Percentiles rank a stretch among this genome's conserved stretches.
Evolutionary conservation across 2,113 vertebrate species (phyloP).

Genomic region (Leucopsar rothschildi): DNA sequence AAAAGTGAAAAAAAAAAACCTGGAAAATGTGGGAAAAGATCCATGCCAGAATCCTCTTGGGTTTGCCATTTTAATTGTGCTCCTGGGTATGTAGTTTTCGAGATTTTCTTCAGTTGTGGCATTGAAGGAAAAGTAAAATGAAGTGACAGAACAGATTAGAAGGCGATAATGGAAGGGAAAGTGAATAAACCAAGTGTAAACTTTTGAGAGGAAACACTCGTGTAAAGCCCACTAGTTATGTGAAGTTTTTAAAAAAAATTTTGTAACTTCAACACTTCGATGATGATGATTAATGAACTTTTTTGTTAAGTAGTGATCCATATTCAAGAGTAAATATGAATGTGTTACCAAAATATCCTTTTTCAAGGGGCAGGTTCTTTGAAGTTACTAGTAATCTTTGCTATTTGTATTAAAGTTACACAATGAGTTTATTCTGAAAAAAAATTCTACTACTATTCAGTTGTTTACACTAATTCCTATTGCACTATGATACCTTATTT

Average conservation of each 20-base stretch:
- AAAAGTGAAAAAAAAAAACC: background rate
- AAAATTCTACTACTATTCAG: constrained; percentile 23
- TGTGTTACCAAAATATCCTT: background rate
- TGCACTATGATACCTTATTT: constrained; percentile 23
- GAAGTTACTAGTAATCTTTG: constrained; percentile 37
- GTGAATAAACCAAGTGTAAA: constrained; percentile 67
- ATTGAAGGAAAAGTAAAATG: constrained; percentile 68
- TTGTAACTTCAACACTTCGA: background rate
- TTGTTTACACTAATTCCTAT: constrained; percentile 28
- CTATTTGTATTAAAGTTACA: constrained; percentile 18
- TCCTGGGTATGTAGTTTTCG: constrained; percentile 41
- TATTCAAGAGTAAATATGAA: background rate
- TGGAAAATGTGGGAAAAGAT: constrained; percentile 36
- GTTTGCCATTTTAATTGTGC: constrained; percentile 60
- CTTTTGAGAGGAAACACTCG: constrained; percentile 50
- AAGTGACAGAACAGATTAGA: constrained; percentile 66
- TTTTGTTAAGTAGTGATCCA: background rate
- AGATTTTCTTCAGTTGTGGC: constrained; percentile 62
- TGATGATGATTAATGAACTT: constrained; percentile 37
- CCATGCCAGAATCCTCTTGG: constrained; percentile 26
- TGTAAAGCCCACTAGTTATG: background rate
- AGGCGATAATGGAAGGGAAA: constrained; percentile 60
- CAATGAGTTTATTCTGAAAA: constrained; percentile 8
- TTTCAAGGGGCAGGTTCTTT: background rate
- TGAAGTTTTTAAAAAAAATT: background rate